phyloP scores from a whole-genome alignment of 2,113 vertebrate species.

The Synodontis membranacea region DNA sequence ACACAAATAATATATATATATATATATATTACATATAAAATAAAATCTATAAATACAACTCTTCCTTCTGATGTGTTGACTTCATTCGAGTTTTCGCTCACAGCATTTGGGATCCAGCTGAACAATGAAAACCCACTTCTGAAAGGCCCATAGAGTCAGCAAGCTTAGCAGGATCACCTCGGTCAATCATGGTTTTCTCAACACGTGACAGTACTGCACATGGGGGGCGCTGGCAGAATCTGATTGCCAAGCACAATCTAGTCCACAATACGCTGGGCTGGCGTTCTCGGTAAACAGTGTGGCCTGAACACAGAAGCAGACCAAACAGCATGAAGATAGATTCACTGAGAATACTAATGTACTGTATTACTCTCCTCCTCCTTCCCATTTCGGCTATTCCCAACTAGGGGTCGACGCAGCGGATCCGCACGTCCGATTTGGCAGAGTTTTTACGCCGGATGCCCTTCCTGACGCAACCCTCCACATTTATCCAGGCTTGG shows the following conservation, averaged over 20 bases:
- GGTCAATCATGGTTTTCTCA: neutral
- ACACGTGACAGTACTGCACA: neutral
- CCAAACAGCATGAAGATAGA: neutral
- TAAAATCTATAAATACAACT: slow-evolving; percentile 48
- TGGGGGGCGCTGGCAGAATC: neutral
- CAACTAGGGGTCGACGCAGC: too few relatives aligned
- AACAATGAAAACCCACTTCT: neutral
- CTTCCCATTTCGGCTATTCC: too few relatives aligned
- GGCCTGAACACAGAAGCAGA: neutral
- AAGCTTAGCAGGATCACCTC: neutral
- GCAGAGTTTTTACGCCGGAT: too few relatives aligned
- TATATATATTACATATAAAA: slow-evolving; percentile 63
- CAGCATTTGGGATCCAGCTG: neutral
- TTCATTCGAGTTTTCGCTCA: neutral
- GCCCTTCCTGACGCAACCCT: too few relatives aligned
- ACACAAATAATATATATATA: slow-evolving; percentile 67
- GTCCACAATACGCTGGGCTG: neutral
- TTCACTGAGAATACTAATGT: neutral
- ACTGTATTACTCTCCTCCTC: too few relatives aligned
- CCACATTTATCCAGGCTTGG: too few relatives aligned
- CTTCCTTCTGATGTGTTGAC: neutral
- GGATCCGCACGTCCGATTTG: too few relatives aligned
- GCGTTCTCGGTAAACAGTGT: neutral
- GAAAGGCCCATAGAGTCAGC: neutral
- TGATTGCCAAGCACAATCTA: neutral